Conservation (phyloP, 2,113 vertebrate species). For the Dolichotis patagonum region DNA sequence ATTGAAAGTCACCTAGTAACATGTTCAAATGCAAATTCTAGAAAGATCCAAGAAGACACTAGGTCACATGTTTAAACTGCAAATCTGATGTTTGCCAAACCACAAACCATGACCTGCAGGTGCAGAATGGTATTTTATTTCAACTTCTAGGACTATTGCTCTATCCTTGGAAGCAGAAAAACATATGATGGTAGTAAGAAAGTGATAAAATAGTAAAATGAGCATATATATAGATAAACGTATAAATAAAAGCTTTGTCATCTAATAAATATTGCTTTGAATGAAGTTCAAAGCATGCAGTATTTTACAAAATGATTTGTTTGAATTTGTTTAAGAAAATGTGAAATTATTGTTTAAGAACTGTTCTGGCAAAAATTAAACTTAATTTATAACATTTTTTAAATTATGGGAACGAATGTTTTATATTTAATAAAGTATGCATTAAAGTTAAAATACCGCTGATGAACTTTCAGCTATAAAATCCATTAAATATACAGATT, state of each 20-base stretch:
- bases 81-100: neutral
- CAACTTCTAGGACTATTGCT: neutral
- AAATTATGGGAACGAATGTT: neutral
- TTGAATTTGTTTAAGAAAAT: neutral
- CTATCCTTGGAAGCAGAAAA: neutral
- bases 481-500: neutral
- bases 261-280: neutral
- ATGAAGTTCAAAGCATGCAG: neutral
- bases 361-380: neutral
- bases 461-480: neutral
- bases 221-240: neutral
- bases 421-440: neutral
- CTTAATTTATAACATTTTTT: neutral
- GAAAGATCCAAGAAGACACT: neutral
- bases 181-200: neutral
- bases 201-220: neutral
- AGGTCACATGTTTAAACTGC: neutral
- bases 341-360: neutral
- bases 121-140: neutral
- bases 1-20: neutral
- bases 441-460: neutral
- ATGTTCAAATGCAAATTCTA: neutral
- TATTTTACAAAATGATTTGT: neutral
- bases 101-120: neutral
- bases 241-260: neutral